Evolutionary conservation across 2,113 vertebrate genomes (phyloP).

Genomic region (Tragelaphus scriptus): DNA sequence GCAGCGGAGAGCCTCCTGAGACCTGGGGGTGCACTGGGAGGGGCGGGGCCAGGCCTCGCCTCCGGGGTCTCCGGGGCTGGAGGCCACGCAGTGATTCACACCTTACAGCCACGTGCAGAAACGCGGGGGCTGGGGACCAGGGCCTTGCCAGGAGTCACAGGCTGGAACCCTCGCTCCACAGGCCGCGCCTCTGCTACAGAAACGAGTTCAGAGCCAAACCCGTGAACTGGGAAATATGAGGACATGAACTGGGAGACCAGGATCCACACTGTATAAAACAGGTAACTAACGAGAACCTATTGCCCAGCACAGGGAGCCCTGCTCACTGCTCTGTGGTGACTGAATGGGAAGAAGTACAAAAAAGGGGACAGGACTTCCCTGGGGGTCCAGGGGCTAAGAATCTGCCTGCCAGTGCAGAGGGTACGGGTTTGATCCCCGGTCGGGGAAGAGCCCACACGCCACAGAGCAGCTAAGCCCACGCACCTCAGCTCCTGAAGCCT

Average conservation of each 20-base stretch:
- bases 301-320: neutral
- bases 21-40: rapidly evolving
- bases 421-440: neutral
- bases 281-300: rapidly evolving
- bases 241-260: neutral
- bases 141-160: rapidly evolving
- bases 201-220: neutral
- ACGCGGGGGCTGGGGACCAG: rapidly evolving
- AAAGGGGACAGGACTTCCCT: neutral
- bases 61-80: neutral
- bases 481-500: neutral
- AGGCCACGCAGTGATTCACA: rapidly evolving
- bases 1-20: neutral
- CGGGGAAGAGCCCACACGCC: rapidly evolving
- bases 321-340: neutral
- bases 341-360: neutral
- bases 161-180: rapidly evolving
- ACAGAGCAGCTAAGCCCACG: rapidly evolving
- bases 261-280: neutral
- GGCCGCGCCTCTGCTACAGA: rapidly evolving
- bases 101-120: neutral
- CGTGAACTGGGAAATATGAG: rapidly evolving
- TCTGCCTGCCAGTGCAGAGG: neutral
- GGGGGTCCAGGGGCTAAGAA: neutral
- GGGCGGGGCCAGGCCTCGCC: neutral